Base-by-base conservation (phyloP, 2,888 invertebrate genomes). In the Agrotis ipsilon region DNA sequence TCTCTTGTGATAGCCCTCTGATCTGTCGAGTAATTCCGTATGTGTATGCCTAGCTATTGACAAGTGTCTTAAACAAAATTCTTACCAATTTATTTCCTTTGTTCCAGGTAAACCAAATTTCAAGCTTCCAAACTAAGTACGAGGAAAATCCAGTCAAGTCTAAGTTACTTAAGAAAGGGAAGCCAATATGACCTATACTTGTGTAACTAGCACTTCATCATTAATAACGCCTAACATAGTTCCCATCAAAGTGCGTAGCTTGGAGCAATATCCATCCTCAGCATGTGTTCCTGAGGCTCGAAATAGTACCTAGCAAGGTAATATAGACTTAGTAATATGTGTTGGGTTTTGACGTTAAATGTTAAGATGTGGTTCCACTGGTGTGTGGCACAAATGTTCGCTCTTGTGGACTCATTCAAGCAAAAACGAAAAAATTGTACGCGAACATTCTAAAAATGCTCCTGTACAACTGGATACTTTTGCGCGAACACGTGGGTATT, bases 81-180 rank as follows among this genome's bases (percentile, higher is more conserved):
- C 49, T 69, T 32, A 72, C 32, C 18, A 54, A 21, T 52, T 48
- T 3, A 1, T 51, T 75, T 66, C 54, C 9, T 45, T 84, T 82
- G 75, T 82, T 82, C 2, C 82, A 82, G 82, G 82, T 82, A 84
- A 78, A 45, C 21, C 11, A 16, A 54, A 14, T 13, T 39, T 4
- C 24, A 13, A 45, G 39, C 11, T 39, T 19, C 9, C 24, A 13
- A 45, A 19, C 13, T 19, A n/a, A n/a, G n/a, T n/a, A 45, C 13
- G 11, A 48, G 11, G 9, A n/a, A 18, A 13, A 19, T 1, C 6
- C 11, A n/a, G 13, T 3, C 19, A 24, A 18, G 32, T 48, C 18
- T 7, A 24, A 32, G 48, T 45, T 60, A 71, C 24, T 18, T 45
- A 27, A 27, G 11, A 21, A 52, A 21, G 27, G 19, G 9, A n/a